Conservation (phyloP, 64 coral and sea anemone genomes). For the Dendrophyllia cribrosa region DNA sequence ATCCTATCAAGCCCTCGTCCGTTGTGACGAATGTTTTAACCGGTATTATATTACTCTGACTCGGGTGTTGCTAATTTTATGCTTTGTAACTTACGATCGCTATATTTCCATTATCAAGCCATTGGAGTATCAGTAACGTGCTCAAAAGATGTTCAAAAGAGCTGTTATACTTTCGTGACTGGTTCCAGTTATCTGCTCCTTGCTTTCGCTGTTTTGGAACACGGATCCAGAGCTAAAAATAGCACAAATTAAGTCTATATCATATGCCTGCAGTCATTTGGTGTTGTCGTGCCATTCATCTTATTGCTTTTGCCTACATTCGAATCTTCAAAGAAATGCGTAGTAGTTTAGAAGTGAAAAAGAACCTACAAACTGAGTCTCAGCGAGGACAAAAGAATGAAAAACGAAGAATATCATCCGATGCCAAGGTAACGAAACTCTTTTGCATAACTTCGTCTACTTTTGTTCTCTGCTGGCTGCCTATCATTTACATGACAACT, state of each 20-base stretch:
- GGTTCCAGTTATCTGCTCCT: not conserved
- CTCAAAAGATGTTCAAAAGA: constrained; percentile 2
- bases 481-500: constrained; percentile 33
- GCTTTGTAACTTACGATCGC: constrained; percentile 19
- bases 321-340: constrained; percentile 8
- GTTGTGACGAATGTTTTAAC: not conserved
- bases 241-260: not conserved
- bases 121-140: not conserved
- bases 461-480: constrained; percentile 29
- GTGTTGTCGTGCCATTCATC: constrained; percentile 1
- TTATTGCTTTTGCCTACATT: constrained; percentile 1
- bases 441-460: not conserved
- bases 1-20: not conserved
- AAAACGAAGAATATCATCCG: not conserved
- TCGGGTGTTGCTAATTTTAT: constrained; percentile 7
- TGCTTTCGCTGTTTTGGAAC: not conserved
- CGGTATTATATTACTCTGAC: not conserved
- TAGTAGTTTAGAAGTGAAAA: not conserved
- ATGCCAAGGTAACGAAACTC: not conserved
- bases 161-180: not conserved
- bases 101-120: not conserved
- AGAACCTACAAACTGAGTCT: not conserved
- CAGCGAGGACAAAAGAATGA: not conserved
- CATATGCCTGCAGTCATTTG: not conserved
- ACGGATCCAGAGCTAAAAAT: not conserved